These are phyloP conservation scores for Condylura cristata DNA, from an alignment of 2,113 vertebrate genomes.

Conservation along the genomic window DNA sequence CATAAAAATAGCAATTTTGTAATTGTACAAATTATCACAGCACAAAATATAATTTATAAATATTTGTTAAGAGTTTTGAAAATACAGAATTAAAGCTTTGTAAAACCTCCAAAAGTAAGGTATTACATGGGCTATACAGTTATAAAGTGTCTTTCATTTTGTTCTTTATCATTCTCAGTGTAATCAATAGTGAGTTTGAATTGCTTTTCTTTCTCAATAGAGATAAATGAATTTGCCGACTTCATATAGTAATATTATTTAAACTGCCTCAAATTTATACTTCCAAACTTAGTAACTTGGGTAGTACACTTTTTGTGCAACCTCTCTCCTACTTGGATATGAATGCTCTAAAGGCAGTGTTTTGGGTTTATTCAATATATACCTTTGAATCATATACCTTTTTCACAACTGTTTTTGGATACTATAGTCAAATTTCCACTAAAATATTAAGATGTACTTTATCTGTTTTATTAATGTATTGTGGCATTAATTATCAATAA, in stretches of 20 bases:
- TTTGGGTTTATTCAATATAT: background rate
- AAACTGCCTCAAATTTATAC: background rate
- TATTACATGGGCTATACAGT: background rate
- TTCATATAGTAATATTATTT: background rate
- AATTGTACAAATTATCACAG: background rate
- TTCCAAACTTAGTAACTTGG: background rate
- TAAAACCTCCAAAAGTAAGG: background rate
- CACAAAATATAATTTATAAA: background rate
- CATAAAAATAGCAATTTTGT: background rate
- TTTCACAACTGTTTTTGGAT: constrained; percentile 18
- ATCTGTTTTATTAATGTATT: constrained; percentile 65
- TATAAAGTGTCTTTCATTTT: background rate
- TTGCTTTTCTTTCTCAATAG: background rate
- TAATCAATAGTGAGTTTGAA: background rate
- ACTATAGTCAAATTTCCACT: background rate
- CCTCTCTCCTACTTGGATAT: background rate
- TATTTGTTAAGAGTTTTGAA: background rate
- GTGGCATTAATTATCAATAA: constrained; percentile 71
- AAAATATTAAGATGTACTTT: constrained; percentile 55
- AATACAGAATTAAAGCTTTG: background rate
- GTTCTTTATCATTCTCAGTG: background rate
- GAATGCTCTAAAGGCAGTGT: background rate
- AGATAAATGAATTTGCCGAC: background rate
- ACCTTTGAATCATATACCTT: background rate
- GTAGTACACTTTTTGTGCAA: background rate